phyloP scores from a whole-genome alignment of 1,140 invertebrate species.

The Cotesia vestalis region DNA sequence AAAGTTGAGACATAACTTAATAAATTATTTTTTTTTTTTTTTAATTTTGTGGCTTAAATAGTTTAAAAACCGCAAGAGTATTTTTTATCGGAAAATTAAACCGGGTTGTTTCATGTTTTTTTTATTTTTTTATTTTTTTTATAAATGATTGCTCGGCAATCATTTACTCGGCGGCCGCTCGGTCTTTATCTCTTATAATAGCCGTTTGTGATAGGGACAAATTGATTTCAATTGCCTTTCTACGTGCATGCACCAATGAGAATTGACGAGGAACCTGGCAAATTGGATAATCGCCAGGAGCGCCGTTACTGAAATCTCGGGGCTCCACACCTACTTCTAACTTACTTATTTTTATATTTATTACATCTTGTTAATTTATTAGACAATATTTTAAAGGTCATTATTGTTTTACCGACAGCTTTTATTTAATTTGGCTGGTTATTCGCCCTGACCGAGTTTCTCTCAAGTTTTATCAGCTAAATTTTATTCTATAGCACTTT shows the following conservation, averaged over 20 bases:
- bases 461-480: too few relatives aligned
- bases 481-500: too few relatives aligned
- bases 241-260: constrained; percentile 51
- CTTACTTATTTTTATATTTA: neutral
- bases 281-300: constrained; percentile 57
- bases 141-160: neutral
- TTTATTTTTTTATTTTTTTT: neutral
- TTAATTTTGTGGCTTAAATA: too few relatives aligned
- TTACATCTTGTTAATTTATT: neutral
- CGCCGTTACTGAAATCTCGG: constrained; percentile 38
- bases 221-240: constrained; percentile 55
- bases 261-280: constrained; percentile 52
- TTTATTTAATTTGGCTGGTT: too few relatives aligned
- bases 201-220: constrained; percentile 45
- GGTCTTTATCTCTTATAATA: constrained; percentile 33
- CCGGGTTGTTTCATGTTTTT: neutral
- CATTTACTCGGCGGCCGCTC: neutral
- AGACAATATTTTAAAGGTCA: neutral
- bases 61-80: too few relatives aligned
- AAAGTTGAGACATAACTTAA: too few relatives aligned
- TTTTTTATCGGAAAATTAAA: too few relatives aligned
- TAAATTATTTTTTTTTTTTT: too few relatives aligned
- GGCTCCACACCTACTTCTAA: constrained; percentile 18
- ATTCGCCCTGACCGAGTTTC: too few relatives aligned
- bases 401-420: too few relatives aligned